These are phyloP conservation scores for Nebria brevicollis DNA, from an alignment of 2,888 invertebrate species.

Conservation along the genomic window DNA sequence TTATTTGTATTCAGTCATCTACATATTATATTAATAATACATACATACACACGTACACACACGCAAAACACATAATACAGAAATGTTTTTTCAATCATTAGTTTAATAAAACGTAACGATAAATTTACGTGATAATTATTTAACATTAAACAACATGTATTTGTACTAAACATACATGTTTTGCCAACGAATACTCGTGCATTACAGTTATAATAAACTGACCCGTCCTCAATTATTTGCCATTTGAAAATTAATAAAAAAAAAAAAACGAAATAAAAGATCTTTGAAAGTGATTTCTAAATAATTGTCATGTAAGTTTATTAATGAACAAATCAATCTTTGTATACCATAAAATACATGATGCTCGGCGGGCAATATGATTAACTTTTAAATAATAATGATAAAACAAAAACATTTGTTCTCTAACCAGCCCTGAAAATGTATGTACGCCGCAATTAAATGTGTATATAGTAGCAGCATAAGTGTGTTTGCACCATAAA, in stretches of 20 bases:
- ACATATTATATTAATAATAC: constrained; percentile 6
- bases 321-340: constrained; percentile 12
- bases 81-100: constrained; percentile 33
- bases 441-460: constrained; percentile 58
- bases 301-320: constrained; percentile 30
- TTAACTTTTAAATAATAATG: constrained; percentile 26
- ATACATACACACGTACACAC: constrained; percentile 14
- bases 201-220: constrained; percentile 30
- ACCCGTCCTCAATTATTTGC: constrained; percentile 38
- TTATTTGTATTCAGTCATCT: constrained; percentile 36
- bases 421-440: constrained; percentile 43
- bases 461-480: constrained; percentile 56
- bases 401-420: constrained; percentile 27
- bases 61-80: constrained; percentile 29
- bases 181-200: constrained; percentile 12
- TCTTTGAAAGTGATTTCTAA: constrained; percentile 9
- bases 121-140: constrained; percentile 28
- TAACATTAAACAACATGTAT: not conserved
- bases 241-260: not conserved
- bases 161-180: constrained; percentile 12
- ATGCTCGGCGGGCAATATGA: constrained; percentile 42
- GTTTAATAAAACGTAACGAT: constrained; percentile 33
- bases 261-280: constrained; percentile 10
- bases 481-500: constrained; percentile 63
- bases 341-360: constrained; percentile 39